Base-by-base conservation (phyloP, 92 coral and sea anemone species). In the Siderastrea radians region DNA sequence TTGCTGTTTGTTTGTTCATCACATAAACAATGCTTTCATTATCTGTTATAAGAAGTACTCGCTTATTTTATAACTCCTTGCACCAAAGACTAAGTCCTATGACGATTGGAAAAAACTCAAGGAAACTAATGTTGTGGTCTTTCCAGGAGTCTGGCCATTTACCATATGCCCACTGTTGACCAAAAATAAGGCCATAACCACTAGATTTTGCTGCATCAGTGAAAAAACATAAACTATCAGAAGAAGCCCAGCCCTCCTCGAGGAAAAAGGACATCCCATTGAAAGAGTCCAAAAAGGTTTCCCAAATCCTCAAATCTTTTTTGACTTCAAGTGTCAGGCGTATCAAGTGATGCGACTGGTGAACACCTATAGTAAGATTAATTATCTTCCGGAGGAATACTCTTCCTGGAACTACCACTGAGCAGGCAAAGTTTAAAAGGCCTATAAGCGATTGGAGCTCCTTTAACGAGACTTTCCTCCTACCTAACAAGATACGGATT, bases 311-410 rank as follows among this genome's bases (percentile, higher is more conserved):
- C 16, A 79, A 66, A 66, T 79, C 69, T 10, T 68, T 75, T 53
- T 80, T 87, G 3, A 71, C 78, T 73, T 92, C 89, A 1, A 43
- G 26, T 12, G 85, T 82, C 15, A 92, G 71, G 44, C 89, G 80
- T 6, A 91, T 83, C 4, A 45, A 50, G 64, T 87, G 77, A 43
- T 48, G 62, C 15, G 88, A 65, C 0, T 43, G 53, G 5, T 26
- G 43, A 11, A 85, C 64, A 54, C 85, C 94, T 6, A 75, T 54
- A 57, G 94, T 91, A 7, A 91, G 72, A 75, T 91, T 87, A 17
- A 91, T 86, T n/a, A 91, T 83, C 48, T 88, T 82, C 53, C 94
- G 89, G 45, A 91, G 64, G 55, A 86, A 86, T 47, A 86, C 78
- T 59, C 78, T 54, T 44, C 92, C 92, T 14, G 92, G 92, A n/a